Conservation (phyloP, 2,113 vertebrate genomes). For the Elaphurus davidianus region DNA sequence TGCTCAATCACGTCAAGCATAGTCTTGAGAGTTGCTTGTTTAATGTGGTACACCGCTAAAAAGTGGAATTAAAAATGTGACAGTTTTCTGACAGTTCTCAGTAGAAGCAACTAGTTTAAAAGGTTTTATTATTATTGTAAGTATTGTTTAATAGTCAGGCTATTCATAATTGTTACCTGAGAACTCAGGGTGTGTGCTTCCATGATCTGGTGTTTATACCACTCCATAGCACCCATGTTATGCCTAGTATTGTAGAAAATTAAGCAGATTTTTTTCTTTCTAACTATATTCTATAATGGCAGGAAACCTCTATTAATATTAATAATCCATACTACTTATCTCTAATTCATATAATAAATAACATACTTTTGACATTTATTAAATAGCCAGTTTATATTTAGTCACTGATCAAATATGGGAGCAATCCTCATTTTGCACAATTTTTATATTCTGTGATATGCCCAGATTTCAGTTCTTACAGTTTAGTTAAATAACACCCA, state of each 20-base stretch:
- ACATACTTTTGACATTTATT: background rate
- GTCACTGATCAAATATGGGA: background rate
- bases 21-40: background rate
- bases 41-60: background rate
- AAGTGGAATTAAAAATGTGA: background rate
- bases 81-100: background rate
- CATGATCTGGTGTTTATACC: background rate
- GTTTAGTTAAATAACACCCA: background rate
- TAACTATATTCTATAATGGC: background rate
- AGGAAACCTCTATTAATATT: background rate
- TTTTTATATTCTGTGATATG: background rate
- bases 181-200: background rate
- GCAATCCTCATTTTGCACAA: background rate
- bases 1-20: background rate
- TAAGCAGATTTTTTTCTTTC: background rate
- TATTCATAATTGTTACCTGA: background rate
- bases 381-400: background rate
- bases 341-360: background rate
- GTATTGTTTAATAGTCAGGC: background rate
- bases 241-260: background rate
- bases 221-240: background rate
- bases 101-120: background rate
- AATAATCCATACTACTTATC: background rate
- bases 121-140: background rate
- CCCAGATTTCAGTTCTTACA: background rate